A percentile compares a stretch with the other conserved stretches of the same genome.
Evolutionary conservation across 2,113 vertebrate genomes (phyloP).

Genomic region (Eidolon helvum): DNA sequence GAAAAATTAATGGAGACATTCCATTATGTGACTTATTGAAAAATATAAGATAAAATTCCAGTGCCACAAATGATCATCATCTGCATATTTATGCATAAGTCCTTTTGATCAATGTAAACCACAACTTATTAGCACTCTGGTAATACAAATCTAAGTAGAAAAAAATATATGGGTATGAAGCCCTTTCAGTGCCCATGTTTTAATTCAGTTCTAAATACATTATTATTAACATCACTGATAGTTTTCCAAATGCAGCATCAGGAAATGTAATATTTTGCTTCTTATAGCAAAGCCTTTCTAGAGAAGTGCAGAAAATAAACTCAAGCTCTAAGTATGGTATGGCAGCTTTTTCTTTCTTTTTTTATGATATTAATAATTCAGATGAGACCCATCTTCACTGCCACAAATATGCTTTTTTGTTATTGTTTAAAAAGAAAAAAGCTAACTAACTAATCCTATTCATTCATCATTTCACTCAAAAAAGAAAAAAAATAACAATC

Average conservation of each 20-base stretch:
- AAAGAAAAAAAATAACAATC: background rate
- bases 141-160: slow-evolving; percentile 1
- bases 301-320: slow-evolving; percentile 19
- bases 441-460: background rate
- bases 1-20: slow-evolving; percentile 10
- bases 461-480: background rate
- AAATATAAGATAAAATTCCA: slow-evolving; percentile 30
- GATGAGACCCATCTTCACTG: background rate
- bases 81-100: background rate
- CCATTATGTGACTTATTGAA: background rate
- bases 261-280: slow-evolving; percentile 6
- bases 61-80: background rate
- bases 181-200: background rate
- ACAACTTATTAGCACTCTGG: background rate
- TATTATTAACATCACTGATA: background rate
- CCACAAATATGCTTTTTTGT: background rate
- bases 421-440: slow-evolving; percentile 15
- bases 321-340: background rate
- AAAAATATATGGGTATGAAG: slow-evolving; percentile 15
- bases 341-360: background rate
- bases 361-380: slow-evolving; percentile 16
- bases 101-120: background rate
- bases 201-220: slow-evolving; percentile 27
- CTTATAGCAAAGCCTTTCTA: background rate
- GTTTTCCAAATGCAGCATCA: slow-evolving; percentile 7